Conservation (phyloP, 1,140 invertebrate genomes). For the Heliconius melpomene region DNA sequence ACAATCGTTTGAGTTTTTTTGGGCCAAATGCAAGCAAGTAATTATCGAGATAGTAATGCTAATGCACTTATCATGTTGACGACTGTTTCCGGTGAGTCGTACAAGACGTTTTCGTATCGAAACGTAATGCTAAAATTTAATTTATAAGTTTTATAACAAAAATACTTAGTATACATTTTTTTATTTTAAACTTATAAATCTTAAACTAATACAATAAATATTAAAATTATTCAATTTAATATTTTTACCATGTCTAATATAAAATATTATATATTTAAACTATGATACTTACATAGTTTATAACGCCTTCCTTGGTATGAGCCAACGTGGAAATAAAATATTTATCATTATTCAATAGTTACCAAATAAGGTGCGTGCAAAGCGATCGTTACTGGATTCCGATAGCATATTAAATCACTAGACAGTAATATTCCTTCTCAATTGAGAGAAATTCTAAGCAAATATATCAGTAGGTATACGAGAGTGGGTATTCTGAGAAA, state of each 20-base stretch:
- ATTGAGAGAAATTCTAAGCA: slow-evolving; percentile 18
- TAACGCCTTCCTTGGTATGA: slow-evolving; percentile 40
- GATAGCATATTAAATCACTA: slow-evolving; percentile 36
- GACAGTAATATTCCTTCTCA: slow-evolving; percentile 26
- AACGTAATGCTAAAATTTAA: slow-evolving; percentile 47
- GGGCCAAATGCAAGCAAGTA: slow-evolving; percentile 78
- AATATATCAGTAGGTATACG: not conserved
- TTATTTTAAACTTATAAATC: too few relatives aligned
- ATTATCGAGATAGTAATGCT: slow-evolving; percentile 81
- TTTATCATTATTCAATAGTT: slow-evolving; percentile 55
- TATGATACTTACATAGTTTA: slow-evolving; percentile 49
- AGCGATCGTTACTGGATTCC: slow-evolving; percentile 44
- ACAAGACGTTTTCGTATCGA: slow-evolving; percentile 52
- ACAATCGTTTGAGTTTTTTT: slow-evolving; percentile 69
- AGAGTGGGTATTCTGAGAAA: not conserved
- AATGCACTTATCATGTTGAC: slow-evolving; percentile 80
- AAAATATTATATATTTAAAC: slow-evolving; percentile 10
- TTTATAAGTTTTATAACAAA: not conserved
- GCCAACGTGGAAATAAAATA: slow-evolving; percentile 57
- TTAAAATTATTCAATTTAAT: not conserved
- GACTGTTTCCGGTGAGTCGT: slow-evolving; percentile 69
- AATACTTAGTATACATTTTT: too few relatives aligned
- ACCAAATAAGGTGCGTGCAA: slow-evolving; percentile 53
- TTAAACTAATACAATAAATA: not conserved
- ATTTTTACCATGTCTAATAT: not conserved